Base-by-base conservation (phyloP, 2,888 invertebrate genomes). In the Philereme transversata region DNA sequence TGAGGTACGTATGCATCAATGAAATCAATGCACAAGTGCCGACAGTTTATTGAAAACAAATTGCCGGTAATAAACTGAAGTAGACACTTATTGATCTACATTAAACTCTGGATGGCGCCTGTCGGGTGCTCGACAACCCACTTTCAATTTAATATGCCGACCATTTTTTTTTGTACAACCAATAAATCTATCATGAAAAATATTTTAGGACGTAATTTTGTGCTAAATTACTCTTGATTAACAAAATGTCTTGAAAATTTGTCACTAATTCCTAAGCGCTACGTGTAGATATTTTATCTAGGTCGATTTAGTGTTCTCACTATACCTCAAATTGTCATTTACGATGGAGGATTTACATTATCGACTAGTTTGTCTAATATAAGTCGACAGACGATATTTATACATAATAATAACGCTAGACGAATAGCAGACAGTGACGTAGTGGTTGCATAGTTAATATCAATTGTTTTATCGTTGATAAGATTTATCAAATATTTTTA, bases 21-120 rank as follows among this genome's bases (percentile, higher is more conserved):
- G 51, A 50, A 68, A 71, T 72, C 62, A 72, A 71, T 76, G 77
- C 77, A 75, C 62, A 70, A 71, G 67, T 64, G 71, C 69, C 73
- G 69, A 67, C 61, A 70, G 61, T 69, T 77, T 72, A 83, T 82
- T 81, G 70, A 71, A 75, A 81, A 84, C 81, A 80, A 88, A 89
- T 90, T 86, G 83, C 70, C 77, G 64, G 78, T 80, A 88, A 85
- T 87, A 80, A 80, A 76, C 78, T 73, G 72, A 53, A 59, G 67
- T 62, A 86, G 80, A 62, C 64, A 86, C 77, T 79, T 88, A 90
- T 90, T 90, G 91, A 88, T 88, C 84, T 85, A 75, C 77, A 84
- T 84, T 84, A 78, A 79, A 83, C 76, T 76, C 67, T 64, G 72
- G 69, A 64, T 78, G 84, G 81, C 85, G 84, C 82, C 80, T 72